These are phyloP conservation scores for Lindbergichthys nudifrons DNA, from an alignment of 2,797 vertebrate genomes.

Conservation along the genomic window DNA sequence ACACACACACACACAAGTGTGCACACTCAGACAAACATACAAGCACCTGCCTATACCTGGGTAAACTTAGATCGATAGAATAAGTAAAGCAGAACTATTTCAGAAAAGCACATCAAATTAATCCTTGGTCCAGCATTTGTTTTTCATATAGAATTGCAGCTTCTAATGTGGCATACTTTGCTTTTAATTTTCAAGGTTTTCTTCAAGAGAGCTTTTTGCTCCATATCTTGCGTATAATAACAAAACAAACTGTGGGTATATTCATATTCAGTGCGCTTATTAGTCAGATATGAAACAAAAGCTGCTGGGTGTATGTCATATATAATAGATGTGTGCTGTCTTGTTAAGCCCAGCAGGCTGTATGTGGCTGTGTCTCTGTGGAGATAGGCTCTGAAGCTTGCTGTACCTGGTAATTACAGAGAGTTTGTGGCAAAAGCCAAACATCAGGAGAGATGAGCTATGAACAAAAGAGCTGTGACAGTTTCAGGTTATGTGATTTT, in stretches of 20 bases:
- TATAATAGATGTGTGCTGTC: conserved; percentile 84
- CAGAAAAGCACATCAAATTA: conserved; percentile 62
- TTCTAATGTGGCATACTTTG: conserved; percentile 44
- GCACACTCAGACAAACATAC: conserved; percentile 63
- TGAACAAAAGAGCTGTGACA: conserved; percentile 99
- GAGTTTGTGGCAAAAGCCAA: conserved; percentile 89
- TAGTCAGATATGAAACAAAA: conserved; percentile 83
- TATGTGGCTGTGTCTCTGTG: conserved; percentile 76
- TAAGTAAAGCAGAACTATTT: conserved; percentile 59
- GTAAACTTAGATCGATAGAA: conserved; percentile 62
- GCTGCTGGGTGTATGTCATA: conserved; percentile 82
- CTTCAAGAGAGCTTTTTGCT: conserved; percentile 57
- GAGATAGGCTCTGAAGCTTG: conserved; percentile 74
- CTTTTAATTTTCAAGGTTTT: conserved; percentile 66
- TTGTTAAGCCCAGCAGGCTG: conserved; percentile 82
- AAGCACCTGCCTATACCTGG: conserved; percentile 65
- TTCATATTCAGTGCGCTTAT: conserved; percentile 75
- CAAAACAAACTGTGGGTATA: conserved; percentile 72
- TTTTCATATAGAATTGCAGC: conserved; percentile 49
- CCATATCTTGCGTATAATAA: conserved; percentile 64
- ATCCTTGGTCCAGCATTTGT: conserved; percentile 17
- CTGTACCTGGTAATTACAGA: conserved; percentile 93
- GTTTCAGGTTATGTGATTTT: conserved; percentile 98
- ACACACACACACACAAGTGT: conserved; percentile 44
- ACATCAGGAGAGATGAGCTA: conserved; percentile 94